Evolutionary conservation across 1,140 invertebrate genomes (phyloP), one percentile per base, ranked within the genome.

Genomic region (Drosophila truncata): DNA sequence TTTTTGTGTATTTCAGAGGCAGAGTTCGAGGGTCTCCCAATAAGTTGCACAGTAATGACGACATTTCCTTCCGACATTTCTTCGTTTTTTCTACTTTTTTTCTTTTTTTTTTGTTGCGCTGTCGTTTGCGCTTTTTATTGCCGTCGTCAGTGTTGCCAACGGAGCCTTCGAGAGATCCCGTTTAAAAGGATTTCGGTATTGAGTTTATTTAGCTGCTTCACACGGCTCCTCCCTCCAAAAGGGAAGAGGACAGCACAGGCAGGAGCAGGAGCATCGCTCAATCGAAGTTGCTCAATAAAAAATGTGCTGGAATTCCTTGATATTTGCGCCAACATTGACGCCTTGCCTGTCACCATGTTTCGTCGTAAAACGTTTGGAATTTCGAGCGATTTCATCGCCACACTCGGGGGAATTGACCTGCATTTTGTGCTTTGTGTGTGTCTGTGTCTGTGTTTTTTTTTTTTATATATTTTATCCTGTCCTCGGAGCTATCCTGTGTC

Each of bases 261-360:
- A 9, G 46, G 16, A 41, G 39, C 4, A 14, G 49, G 23, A n/a
- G 46, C 59, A 66, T 64, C 62, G 50, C 82, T 85, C 80, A 87
- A 87, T 87, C 84, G 83, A 87, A 77, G 83, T 64, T 49, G 63
- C 59, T 87, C 84, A 80, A 88, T 88, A 87, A 87, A 85, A 82
- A 76, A 72, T 87, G 76, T 73, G 67, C 83, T 87, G 84, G 71
- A 70, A 87, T 83, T 80, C 50, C 42, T 67, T 57, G 49, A 77
- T 67, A 84, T 82, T 82, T 65, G 69, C 60, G 80, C 69, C 78
- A 62, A 71, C 72, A 78, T 81, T 77, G 70, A 59, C 42, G 63
- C 54, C 60, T 50, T 54, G 27, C 39, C 73, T 55, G 73, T 66
- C 39, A 50, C 25, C 52, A 16, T 47, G 18, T 33, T 33, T 54